Percentiles rank a stretch among this genome's conserved stretches.
phyloP scores from a whole-genome alignment of 2,113 vertebrate genomes.

The Psettodes erumei region DNA sequence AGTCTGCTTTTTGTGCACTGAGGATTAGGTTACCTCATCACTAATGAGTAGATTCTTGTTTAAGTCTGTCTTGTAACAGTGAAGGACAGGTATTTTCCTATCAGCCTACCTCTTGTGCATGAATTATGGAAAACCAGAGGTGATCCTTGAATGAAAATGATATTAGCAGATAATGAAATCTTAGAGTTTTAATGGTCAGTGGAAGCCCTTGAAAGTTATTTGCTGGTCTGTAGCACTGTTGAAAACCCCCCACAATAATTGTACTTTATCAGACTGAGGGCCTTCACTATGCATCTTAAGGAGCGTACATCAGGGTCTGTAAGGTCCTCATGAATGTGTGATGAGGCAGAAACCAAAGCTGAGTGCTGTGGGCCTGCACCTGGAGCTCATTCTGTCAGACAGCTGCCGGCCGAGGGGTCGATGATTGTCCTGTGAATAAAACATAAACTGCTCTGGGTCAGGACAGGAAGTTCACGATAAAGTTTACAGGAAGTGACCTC shows the following conservation, averaged over 20 bases:
- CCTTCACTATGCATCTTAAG: conserved; percentile 26
- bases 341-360: conserved; percentile 80
- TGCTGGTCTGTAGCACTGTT: background rate
- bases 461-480: conserved; percentile 57
- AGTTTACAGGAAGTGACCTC: conserved; percentile 65
- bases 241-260: background rate
- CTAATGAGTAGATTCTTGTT: conserved; percentile 59
- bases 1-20: conserved; percentile 20
- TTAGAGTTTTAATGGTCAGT: background rate
- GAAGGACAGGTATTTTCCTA: conserved; percentile 53
- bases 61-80: conserved; percentile 54
- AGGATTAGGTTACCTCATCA: conserved; percentile 44
- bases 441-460: conserved; percentile 67
- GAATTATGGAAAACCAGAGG: conserved; percentile 56
- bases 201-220: background rate
- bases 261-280: background rate
- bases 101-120: conserved; percentile 39
- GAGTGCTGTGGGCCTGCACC: conserved; percentile 41
- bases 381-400: conserved; percentile 64
- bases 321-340: conserved; percentile 74
- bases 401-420: conserved; percentile 64
- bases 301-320: background rate
- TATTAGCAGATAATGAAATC: background rate
- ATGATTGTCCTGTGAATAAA: conserved; percentile 80
- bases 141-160: conserved; percentile 6